Conservation (phyloP, 2,888 invertebrate genomes). For the Hyposoter dolosus region DNA sequence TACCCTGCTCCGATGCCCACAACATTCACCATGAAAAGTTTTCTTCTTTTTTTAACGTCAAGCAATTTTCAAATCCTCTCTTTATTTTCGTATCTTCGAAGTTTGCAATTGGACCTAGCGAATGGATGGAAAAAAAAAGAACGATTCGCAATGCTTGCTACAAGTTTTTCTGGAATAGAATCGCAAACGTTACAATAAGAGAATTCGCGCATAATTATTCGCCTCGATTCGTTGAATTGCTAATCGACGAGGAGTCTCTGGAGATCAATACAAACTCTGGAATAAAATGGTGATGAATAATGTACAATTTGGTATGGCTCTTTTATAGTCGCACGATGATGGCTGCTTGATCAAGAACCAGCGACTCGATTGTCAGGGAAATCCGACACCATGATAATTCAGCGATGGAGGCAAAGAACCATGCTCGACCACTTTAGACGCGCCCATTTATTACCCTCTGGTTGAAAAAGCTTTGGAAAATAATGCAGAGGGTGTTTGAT, state of each 20-base stretch:
- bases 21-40: conserved; percentile 36
- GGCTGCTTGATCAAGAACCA: conserved; percentile 33
- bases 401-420: conserved; percentile 34
- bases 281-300: conserved; percentile 40
- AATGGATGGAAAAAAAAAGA: conserved; percentile 3
- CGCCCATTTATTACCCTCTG: conserved; percentile 46
- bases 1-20: conserved; percentile 11
- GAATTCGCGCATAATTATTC: conserved; percentile 26
- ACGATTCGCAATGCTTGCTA: neutral
- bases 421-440: conserved; percentile 49
- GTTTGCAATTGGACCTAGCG: conserved; percentile 2
- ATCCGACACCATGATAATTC: conserved; percentile 54
- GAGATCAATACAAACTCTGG: conserved; percentile 43
- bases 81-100: conserved; percentile 6
- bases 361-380: conserved; percentile 47
- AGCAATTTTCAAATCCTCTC: conserved; percentile 36
- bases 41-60: conserved; percentile 46
- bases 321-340: conserved; percentile 12
- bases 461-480: conserved; percentile 67
- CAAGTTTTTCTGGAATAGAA: neutral
- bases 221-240: neutral
- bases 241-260: conserved; percentile 36
- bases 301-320: conserved; percentile 27
- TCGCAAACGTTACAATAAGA: neutral
- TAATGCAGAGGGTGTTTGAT: conserved; percentile 70